Percentiles rank a stretch among this genome's conserved stretches.
phyloP scores from a whole-genome alignment of 2,113 vertebrate species.

The Desmodus rotundus region DNA sequence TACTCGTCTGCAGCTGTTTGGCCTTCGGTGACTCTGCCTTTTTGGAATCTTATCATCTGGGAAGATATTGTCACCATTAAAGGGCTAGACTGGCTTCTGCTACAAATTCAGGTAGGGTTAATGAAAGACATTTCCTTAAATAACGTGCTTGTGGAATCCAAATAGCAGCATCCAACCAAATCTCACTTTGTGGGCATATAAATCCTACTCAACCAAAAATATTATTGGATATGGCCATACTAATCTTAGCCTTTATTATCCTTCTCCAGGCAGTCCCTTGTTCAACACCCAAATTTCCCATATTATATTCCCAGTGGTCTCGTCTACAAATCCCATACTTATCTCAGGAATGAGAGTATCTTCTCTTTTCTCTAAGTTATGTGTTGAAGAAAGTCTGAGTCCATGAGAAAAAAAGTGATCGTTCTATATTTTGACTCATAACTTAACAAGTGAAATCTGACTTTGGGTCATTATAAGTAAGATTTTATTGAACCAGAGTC shows the following conservation, averaged over 20 bases:
- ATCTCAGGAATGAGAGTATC: not conserved
- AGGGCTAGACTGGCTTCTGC: slow-evolving; percentile 21
- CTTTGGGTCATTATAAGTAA: not conserved
- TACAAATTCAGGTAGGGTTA: not conserved
- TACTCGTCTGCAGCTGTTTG: slow-evolving; percentile 68
- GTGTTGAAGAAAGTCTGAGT: not conserved
- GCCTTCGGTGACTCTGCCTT: slow-evolving; percentile 69
- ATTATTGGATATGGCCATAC: not conserved
- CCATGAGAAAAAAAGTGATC: not conserved
- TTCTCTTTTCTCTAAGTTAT: not conserved
- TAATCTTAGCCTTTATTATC: not conserved
- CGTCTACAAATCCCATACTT: not conserved
- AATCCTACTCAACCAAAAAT: not conserved
- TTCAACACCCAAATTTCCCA: not conserved
- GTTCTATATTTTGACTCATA: not conserved
- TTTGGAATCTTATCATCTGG: slow-evolving; percentile 48
- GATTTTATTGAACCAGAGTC: not conserved
- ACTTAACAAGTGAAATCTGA: not conserved
- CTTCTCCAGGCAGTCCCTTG: not conserved
- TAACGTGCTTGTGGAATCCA: not conserved
- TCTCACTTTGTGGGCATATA: not conserved
- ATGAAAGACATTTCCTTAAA: not conserved
- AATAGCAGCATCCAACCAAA: not conserved
- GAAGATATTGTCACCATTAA: slow-evolving; percentile 29
- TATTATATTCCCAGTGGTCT: not conserved